These are phyloP conservation scores for Periphyllus acericola DNA, from an alignment of 2,888 invertebrate genomes.

Conservation along the genomic window DNA sequence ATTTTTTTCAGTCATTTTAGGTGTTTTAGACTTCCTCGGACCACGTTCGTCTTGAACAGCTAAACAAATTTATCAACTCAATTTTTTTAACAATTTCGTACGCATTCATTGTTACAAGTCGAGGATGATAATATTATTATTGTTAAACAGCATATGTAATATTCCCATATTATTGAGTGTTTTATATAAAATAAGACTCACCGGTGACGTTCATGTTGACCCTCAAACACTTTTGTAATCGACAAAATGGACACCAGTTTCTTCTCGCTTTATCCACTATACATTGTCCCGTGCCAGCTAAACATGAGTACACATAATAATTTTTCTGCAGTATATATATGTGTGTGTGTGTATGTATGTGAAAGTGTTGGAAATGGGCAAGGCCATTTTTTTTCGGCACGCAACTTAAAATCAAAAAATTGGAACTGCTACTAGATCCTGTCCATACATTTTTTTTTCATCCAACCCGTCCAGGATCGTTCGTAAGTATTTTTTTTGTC, in stretches of 20 bases:
- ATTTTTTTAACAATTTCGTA: background rate
- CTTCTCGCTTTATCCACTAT: constrained; percentile 82
- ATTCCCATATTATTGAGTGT: background rate
- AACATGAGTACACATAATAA: constrained; percentile 10
- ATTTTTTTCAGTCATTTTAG: constrained; percentile 12
- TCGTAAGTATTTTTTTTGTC: no score
- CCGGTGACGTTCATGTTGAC: constrained; percentile 83
- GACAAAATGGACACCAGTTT: constrained; percentile 89
- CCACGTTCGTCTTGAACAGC: constrained; percentile 88
- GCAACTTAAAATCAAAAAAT: no score
- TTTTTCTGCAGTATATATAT: background rate
- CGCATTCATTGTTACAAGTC: background rate
- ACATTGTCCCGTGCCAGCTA: constrained; percentile 79
- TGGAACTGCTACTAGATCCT: no score
- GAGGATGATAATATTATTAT: background rate
- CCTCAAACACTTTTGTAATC: constrained; percentile 80
- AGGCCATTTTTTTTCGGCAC: no score
- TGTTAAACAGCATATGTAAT: background rate
- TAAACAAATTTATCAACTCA: constrained; percentile 65
- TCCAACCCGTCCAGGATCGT: no score
- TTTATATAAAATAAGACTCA: constrained; percentile 66
- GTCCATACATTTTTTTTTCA: no score
- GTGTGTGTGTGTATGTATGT: background rate
- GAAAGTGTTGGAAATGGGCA: no score
- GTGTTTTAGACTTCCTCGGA: constrained; percentile 71